Evolutionary conservation across 2,113 vertebrate species (phyloP), one percentile per base, ranked within the genome.

Genomic region (Aix galericulata): DNA sequence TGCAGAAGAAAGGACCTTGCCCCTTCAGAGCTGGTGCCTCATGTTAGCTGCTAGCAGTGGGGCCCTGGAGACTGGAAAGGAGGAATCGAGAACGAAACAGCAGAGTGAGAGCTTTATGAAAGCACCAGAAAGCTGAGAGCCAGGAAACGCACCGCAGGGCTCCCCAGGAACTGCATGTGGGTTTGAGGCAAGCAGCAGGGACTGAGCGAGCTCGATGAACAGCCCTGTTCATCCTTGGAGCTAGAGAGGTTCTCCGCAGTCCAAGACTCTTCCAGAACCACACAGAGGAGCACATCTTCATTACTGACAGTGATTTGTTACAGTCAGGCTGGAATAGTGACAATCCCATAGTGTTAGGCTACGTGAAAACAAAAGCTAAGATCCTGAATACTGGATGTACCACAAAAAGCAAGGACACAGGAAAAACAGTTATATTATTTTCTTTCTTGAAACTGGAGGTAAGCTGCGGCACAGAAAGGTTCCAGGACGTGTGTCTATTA

Each of bases 231-330:
- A 76, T 26, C 53, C 40, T 42, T 36, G 55, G 1, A 40, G 29
- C 26, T 76, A 8, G 8, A 16, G 26, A 6, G 11, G 23, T 32
- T 79, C 71, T 72, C 15, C 52, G 8, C 15, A 23, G 40, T 1
- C 38, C 71, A 4, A 4, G 17, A 4, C 11, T 68, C 17, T 46
- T 69, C 56, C 42, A 8, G 1, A 32, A 16, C 10, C 48, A 5
- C 0, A 1, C 0, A 22, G 31, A 60, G 22, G 2, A 78, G 13
- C n/a, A 20, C 2, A 18, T 15, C 48, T 42, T 59, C 3, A 29
- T 46, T 9, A n/a, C 53, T 46, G 52, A 3, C 23, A 5, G 6
- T 4, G 18, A 31, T 79, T 66, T 60, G 52, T 17, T 18, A 73
- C 9, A 26, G 11, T 25, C 44, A 31, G 36, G 56, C 14, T 20